Evolutionary conservation across 2,113 vertebrate species (phyloP).

Genomic region (Gila orcuttii): DNA sequence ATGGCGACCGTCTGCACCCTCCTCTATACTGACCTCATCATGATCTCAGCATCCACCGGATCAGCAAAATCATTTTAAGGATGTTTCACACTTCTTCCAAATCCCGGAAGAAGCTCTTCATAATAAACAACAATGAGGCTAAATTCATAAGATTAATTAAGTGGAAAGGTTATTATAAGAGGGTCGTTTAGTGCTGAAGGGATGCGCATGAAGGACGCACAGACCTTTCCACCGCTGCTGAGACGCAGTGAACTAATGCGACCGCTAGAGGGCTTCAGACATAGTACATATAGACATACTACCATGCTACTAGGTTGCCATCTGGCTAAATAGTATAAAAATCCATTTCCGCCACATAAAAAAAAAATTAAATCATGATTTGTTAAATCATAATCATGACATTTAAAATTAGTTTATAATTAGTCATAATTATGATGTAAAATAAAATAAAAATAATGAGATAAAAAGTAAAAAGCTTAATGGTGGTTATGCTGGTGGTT

Average conservation of each 20-base stretch:
- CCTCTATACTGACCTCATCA: constrained; percentile 58
- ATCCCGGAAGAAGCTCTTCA: neutral
- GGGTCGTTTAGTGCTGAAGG: neutral
- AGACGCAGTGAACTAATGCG: neutral
- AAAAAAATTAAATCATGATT: too few species aligned
- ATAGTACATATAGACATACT: neutral
- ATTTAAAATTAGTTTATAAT: too few species aligned
- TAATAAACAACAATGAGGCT: neutral
- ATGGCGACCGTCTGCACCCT: constrained; percentile 31
- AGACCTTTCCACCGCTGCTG: neutral
- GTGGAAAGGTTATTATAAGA: neutral
- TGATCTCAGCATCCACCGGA: constrained; percentile 59
- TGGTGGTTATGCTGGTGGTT: too few species aligned
- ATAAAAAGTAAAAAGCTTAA: too few species aligned
- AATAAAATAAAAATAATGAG: too few species aligned
- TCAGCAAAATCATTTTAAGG: constrained; percentile 20
- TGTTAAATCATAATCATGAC: too few species aligned
- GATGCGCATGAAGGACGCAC: constrained; percentile 14
- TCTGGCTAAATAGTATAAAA: neutral
- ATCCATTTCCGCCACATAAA: too few species aligned
- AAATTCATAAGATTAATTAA: neutral
- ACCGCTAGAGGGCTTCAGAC: constrained; percentile 2
- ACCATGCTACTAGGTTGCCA: neutral
- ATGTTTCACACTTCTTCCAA: neutral
- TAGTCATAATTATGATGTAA: too few species aligned